These are phyloP conservation scores for Drosophila paracracens DNA, from an alignment of 2,888 invertebrate genomes.

Conservation along the genomic window DNA sequence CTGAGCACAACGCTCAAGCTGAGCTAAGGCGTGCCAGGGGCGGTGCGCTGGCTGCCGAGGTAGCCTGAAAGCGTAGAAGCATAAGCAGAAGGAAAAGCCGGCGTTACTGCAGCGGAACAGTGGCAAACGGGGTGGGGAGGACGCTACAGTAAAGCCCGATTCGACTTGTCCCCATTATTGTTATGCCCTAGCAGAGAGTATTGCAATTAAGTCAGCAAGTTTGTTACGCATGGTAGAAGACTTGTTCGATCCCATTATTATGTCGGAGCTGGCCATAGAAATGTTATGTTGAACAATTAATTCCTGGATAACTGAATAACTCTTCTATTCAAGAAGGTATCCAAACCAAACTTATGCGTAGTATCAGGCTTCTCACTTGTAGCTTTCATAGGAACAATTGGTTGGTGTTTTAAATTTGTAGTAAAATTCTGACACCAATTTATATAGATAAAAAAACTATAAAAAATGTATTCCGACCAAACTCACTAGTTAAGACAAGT, in stretches of 20 bases:
- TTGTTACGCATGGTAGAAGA: not conserved
- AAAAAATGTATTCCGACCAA: not conserved
- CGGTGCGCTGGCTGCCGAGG: not conserved
- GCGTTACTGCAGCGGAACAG: constrained; percentile 49
- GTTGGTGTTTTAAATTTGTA: not conserved
- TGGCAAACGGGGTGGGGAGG: constrained; percentile 6
- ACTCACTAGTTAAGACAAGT: not conserved
- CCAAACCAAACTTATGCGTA: not conserved
- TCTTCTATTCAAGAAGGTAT: not conserved
- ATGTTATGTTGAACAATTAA: not conserved
- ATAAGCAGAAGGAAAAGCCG: constrained; percentile 50
- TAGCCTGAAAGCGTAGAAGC: constrained; percentile 49
- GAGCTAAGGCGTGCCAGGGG: constrained; percentile 23
- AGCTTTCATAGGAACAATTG: not conserved
- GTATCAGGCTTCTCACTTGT: not conserved
- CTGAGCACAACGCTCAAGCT: constrained; percentile 68
- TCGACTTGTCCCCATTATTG: constrained; percentile 44
- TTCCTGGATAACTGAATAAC: not conserved
- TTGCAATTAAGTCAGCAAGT: not conserved
- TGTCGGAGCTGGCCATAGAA: not conserved
- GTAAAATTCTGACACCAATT: not conserved
- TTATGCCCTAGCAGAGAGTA: not conserved
- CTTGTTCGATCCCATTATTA: not conserved
- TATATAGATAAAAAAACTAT: not conserved
- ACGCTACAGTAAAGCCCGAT: constrained; percentile 14